Evolutionary conservation across 2,797 vertebrate genomes (phyloP), one percentile per base, ranked within the genome.

Genomic region (Pteronotus mesoamericanus): DNA sequence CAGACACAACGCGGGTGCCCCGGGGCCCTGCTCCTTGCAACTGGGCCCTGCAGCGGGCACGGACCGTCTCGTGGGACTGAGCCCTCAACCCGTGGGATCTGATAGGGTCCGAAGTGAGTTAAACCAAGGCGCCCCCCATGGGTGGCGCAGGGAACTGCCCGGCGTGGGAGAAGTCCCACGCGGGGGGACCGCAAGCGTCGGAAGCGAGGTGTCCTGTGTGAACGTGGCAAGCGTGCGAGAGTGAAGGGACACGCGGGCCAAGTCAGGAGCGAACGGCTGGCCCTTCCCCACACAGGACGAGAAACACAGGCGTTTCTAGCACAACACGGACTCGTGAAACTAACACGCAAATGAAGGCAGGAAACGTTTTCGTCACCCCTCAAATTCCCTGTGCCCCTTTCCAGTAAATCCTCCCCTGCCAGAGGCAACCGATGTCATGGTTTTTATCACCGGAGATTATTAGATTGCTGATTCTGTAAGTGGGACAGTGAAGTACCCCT

Each of bases 391-490:
- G 26, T 42, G 42, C n/a, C 71, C 53, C 59, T 80, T 37, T 59
- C 39, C 15, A 61, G 68, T 24, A 37, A 84, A 77, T 18, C 59
- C 34, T 14, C 12, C 16, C 37, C 57, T 1, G 37, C 24, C 19
- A 24, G 34, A 89, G 48, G 57, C 15, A 37, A 39, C 61, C 5
- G 14, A 16, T 22, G 5, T 1, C 53, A 42, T 34, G 46, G 59
- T 61, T 79, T 66, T 22, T 18, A n/a, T 85, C 46, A 80, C 26
- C 39, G 86, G 66, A 82, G 51, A 82, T 34, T 11, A 82, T 34
- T 11, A 46, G 66, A 37, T 48, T 59, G n/a, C 44, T 78, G 55
- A 26, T 53, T 51, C 3, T 5, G 39, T 59, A 51, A 89, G 42
- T 57, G 29, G 24, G 53, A n/a, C 55, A 29, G 4, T 4, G 42